Evolutionary conservation across 2,888 invertebrate genomes (phyloP).

Genomic region (Stomorhina lunata): DNA sequence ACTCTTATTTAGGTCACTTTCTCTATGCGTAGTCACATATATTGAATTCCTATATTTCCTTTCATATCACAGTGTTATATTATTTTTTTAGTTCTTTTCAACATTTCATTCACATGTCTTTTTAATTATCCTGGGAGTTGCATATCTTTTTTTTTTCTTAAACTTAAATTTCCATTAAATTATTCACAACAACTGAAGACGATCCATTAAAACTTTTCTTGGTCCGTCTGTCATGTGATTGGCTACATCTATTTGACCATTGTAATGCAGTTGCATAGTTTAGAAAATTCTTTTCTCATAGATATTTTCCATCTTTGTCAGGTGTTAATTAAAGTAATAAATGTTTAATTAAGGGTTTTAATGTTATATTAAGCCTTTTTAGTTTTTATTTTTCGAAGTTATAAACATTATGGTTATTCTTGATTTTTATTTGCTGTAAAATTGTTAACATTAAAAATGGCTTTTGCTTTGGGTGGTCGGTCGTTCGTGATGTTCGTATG

Average conservation of each 20-base stretch:
- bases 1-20: no score
- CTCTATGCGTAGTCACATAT: no score
- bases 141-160: not conserved
- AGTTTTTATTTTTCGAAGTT: not conserved
- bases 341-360: conserved; percentile 51
- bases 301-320: conserved; percentile 40
- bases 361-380: not conserved
- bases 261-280: not conserved
- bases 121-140: conserved; percentile 60
- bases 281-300: not conserved
- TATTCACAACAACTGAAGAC: not conserved
- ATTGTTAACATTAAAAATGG: conserved; percentile 8
- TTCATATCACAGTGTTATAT: no score
- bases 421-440: conserved; percentile 5
- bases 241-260: conserved; percentile 15
- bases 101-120: conserved; percentile 58
- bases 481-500: not conserved
- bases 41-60: no score
- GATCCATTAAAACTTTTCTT: not conserved
- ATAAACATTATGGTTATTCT: conserved; percentile 19
- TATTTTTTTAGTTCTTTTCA: not conserved
- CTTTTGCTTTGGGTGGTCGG: conserved; percentile 39
- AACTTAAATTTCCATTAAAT: not conserved
- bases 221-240: conserved; percentile 2
- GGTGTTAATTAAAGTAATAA: conserved; percentile 60